Conservation (phyloP, 2,888 invertebrate species). For the Mesorhabditis belari region DNA sequence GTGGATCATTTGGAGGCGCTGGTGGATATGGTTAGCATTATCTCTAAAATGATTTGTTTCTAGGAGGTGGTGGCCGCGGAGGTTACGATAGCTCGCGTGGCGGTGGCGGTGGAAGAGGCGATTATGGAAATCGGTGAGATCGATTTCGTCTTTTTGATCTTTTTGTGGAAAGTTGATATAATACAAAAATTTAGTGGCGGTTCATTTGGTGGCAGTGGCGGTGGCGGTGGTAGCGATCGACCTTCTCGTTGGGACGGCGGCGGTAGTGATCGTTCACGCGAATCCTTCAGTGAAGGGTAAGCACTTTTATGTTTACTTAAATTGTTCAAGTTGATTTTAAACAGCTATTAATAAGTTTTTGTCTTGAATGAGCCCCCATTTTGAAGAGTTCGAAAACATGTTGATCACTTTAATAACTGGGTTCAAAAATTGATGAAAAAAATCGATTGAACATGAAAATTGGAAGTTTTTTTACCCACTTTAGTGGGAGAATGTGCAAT, state of each 20-base stretch:
- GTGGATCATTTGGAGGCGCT: slow-evolving; percentile 1
- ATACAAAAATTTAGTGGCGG: too few relatives aligned
- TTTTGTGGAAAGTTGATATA: too few relatives aligned
- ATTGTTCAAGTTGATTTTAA: too few relatives aligned
- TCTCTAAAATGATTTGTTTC: neutral
- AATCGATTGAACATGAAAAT: too few relatives aligned
- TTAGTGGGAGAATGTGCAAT: too few relatives aligned
- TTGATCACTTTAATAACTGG: too few relatives aligned
- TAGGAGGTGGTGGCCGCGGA: slow-evolving; percentile 4
- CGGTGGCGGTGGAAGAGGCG: slow-evolving; percentile 10
- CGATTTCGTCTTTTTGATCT: neutral
- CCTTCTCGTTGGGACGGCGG: neutral
- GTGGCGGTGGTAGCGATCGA: slow-evolving; percentile 8
- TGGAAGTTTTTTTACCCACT: too few relatives aligned
- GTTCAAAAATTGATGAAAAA: too few relatives aligned
- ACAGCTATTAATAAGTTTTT: too few relatives aligned
- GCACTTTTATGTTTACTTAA: too few relatives aligned
- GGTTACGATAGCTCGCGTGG: slow-evolving; percentile 1
- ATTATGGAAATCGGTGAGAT: neutral
- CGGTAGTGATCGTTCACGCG: slow-evolving; percentile 2
- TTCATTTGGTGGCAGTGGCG: slow-evolving; percentile 2
- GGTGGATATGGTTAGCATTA: neutral
- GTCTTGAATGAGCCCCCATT: too few relatives aligned
- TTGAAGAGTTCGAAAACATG: too few relatives aligned
- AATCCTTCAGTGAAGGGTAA: slow-evolving; percentile 7